Percentiles rank a stretch among this genome's conserved stretches.
Conservation (phyloP, 1,140 invertebrate genomes). For the Plodia interpunctella region DNA sequence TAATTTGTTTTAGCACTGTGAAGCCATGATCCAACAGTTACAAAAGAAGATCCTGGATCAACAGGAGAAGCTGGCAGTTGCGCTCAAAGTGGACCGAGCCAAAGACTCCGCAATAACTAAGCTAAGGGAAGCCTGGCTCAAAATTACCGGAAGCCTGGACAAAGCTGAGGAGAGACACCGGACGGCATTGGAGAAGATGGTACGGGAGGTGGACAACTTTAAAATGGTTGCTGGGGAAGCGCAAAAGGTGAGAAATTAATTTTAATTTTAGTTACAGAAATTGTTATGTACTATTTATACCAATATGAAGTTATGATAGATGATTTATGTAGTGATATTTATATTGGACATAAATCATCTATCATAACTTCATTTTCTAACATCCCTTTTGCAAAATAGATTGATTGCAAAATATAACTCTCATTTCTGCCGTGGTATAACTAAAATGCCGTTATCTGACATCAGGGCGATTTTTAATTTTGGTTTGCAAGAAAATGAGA, state of each 20-base stretch:
- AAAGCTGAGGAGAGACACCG: conserved; percentile 56
- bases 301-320: too few relatives aligned
- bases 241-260: conserved; percentile 46
- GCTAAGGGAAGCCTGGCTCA: conserved; percentile 77
- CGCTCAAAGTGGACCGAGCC: conserved; percentile 83
- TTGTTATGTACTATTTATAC: too few relatives aligned
- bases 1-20: conserved; percentile 81
- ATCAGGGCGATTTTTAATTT: too few relatives aligned
- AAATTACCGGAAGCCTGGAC: conserved; percentile 51
- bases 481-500: too few relatives aligned
- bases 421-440: too few relatives aligned
- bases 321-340: too few relatives aligned
- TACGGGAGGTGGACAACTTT: conserved; percentile 61
- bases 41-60: conserved; percentile 85
- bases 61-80: conserved; percentile 87
- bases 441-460: too few relatives aligned
- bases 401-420: too few relatives aligned
- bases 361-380: too few relatives aligned
- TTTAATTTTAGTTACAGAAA: too few relatives aligned
- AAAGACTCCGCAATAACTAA: conserved; percentile 84
- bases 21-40: conserved; percentile 84
- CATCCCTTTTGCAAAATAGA: too few relatives aligned
- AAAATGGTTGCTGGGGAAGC: conserved; percentile 57
- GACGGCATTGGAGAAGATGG: conserved; percentile 55
- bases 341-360: too few relatives aligned